Conservation (phyloP, 30 jellyfish, hydroid and myxozoan species). For the Chrysaora quinquecirrha region DNA sequence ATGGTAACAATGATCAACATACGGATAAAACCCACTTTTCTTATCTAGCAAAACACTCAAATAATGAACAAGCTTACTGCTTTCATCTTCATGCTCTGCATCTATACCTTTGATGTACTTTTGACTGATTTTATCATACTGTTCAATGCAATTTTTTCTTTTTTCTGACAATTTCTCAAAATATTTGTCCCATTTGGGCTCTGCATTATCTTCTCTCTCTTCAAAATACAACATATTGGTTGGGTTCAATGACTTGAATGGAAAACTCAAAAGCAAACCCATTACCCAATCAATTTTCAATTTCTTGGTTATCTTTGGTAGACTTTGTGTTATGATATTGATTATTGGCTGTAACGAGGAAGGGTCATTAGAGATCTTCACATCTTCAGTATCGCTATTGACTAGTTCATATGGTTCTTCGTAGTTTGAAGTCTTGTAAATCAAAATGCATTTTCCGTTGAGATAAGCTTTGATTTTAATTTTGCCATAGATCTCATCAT, state of each 20-base stretch:
- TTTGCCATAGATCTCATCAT: slow-evolving; percentile 20
- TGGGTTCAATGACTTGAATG: slow-evolving; percentile 11
- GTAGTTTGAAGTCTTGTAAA: slow-evolving; percentile 35
- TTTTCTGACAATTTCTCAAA: slow-evolving; percentile 17
- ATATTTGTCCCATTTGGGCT: slow-evolving; percentile 9
- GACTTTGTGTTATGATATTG: slow-evolving; percentile 15
- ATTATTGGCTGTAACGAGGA: slow-evolving; percentile 6
- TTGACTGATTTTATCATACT: not conserved
- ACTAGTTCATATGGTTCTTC: slow-evolving; percentile 44
- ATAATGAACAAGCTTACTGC: slow-evolving; percentile 40
- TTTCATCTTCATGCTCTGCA: slow-evolving; percentile 4
- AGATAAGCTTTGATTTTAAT: slow-evolving; percentile 47
- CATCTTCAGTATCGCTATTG: slow-evolving; percentile 50
- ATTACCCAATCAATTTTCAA: slow-evolving; percentile 31
- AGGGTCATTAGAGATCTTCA: slow-evolving; percentile 25
- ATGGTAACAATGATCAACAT: slow-evolving; percentile 44
- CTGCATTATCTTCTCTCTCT: slow-evolving; percentile 26
- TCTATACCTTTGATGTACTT: no score
- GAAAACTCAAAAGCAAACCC: slow-evolving; percentile 35
- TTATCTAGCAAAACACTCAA: slow-evolving; percentile 44
- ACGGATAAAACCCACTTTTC: slow-evolving; percentile 6
- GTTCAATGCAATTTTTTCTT: slow-evolving; percentile 25
- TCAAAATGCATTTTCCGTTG: slow-evolving; percentile 38
- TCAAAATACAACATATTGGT: not conserved
- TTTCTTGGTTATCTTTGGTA: slow-evolving; percentile 36